A percentile compares a stretch with the other conserved stretches of the same genome.
These are phyloP conservation scores for Cerceris rybyensis DNA, from an alignment of 2,888 invertebrate species.

Conservation along the genomic window DNA sequence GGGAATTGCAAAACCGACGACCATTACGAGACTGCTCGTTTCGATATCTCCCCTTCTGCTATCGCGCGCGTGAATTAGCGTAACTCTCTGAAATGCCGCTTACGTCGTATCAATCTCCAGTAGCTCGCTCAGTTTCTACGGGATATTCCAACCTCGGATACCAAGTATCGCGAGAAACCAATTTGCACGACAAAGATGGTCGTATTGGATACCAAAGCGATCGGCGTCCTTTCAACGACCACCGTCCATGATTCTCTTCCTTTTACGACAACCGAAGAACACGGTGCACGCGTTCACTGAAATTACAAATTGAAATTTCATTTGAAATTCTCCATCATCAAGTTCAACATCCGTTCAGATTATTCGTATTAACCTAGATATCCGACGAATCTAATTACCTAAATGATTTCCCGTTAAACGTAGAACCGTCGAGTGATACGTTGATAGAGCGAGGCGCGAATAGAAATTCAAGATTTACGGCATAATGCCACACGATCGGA, in stretches of 20 bases:
- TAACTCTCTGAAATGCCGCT: slow-evolving; percentile 1
- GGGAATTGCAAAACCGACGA: slow-evolving; percentile 45
- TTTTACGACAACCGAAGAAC: too few species aligned
- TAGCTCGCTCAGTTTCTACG: background rate
- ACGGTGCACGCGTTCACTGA: too few species aligned
- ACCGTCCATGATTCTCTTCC: too few species aligned
- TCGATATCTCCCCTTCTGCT: slow-evolving; percentile 22
- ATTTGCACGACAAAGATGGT: too few species aligned
- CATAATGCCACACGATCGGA: slow-evolving; percentile 15
- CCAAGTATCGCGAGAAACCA: background rate
- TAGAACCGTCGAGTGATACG: background rate
- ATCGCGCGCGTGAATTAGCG: slow-evolving; percentile 23
- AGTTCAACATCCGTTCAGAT: too few species aligned
- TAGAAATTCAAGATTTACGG: slow-evolving; percentile 29
- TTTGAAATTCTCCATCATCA: too few species aligned
- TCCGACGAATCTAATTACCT: background rate
- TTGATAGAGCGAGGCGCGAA: slow-evolving; percentile 1
- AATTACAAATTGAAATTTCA: too few species aligned
- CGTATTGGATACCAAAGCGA: too few species aligned
- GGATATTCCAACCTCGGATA: background rate
- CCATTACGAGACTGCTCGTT: slow-evolving; percentile 41
- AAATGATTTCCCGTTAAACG: background rate
- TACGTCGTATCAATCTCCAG: background rate
- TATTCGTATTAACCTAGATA: too few species aligned
- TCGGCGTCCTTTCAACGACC: too few species aligned